Evolutionary conservation across 2,113 vertebrate species (phyloP), one percentile per base, ranked within the genome.

Genomic region (Tachysurus fulvidraco): DNA sequence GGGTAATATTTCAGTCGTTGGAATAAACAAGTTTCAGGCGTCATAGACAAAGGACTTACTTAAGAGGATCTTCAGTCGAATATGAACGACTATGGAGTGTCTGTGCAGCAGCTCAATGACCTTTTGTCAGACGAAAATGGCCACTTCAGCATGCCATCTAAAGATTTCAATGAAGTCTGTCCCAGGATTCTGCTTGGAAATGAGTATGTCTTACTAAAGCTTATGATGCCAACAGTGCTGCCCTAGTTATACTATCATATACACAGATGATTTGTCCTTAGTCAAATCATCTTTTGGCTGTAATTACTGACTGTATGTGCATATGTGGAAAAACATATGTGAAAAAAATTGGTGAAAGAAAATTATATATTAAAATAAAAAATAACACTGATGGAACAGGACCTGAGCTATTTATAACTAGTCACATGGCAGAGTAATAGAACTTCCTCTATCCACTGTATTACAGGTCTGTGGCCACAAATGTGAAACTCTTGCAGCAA

Each of bases 101-200:
- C 97, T 1, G 95, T 99, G 83, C 96, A 97, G 90, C 96, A 97
- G 84, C 96, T 98, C 81, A 98, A 98, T 92, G 97, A 98, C 10
- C 92, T 98, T 85, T 89, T 98, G 85, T 95, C 96, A 4, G 95
- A 98, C 59, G 95, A 95, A 50, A 94, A 95, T 90, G 97, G 97
- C 85, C 94, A 95, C 85, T 98, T 97, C 95, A 95, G 95, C 93
- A 95, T 97, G 87, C 97, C 97, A 0, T 96, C 95, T 81, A 94
- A 95, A 92, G 95, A 96, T 90, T 96, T 95, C 91, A 96, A 97
- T 88, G 96, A 98, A 94, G 97, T 99, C 86, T 94, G 91, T 88
- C 96, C 96, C 10, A 90, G 96, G 92, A 95, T 98, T 91, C 97
- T 96, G 91, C 96, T 98, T 80, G 98, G 97, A 92, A 96, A 98